Evolutionary conservation across 2,797 vertebrate species (phyloP), one percentile per base, ranked within the genome.

Genomic region (Pipistrellus kuhlii): DNA sequence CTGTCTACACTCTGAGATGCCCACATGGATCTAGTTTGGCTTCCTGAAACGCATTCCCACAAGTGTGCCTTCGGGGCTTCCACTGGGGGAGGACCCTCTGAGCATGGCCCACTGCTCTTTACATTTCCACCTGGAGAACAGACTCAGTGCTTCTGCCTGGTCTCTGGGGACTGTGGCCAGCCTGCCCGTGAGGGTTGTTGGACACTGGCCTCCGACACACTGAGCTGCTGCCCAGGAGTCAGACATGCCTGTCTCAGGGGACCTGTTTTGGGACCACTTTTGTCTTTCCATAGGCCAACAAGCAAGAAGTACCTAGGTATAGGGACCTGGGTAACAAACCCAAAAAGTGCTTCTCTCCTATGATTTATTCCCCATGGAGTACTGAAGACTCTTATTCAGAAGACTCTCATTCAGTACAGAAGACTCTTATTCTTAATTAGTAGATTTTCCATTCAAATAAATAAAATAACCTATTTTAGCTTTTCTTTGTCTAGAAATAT

Each of bases 391-490:
- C 91, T 76, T 41, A 80, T 85, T 75, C 5, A n/a, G n/a, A n/a
- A n/a, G n/a, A n/a, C n/a, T n/a, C n/a, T n/a, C n/a, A n/a, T n/a
- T n/a, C n/a, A 71, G 7, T 66, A 68, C 12, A 76, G 15, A 88
- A 71, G 69, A 35, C 21, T 69, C 91, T 76, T 41, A 80, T 85
- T 75, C 5, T 41, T 76, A 88, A 46, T 85, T 71, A 93, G 73
- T 51, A 51, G 38, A n/a, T 51, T 82, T 84, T 48, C 32, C 17
- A 3, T 68, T 68, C 6, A 62, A 62, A 62, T 8, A 64, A 64
- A 48, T 46, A 53, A 81, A 93, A 75, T 71, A 77, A 78, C 21
- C 66, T 92, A 1, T 78, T 90, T 93, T 88, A 53, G 64, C 51
- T 53, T 82, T 64, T 25, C n/a, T 68, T 41, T 73, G 23, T 66